A percentile compares a stretch with the other conserved stretches of the same genome.
Conservation (phyloP, 2,797 vertebrate species). For the Gymnopithys bicolor region DNA sequence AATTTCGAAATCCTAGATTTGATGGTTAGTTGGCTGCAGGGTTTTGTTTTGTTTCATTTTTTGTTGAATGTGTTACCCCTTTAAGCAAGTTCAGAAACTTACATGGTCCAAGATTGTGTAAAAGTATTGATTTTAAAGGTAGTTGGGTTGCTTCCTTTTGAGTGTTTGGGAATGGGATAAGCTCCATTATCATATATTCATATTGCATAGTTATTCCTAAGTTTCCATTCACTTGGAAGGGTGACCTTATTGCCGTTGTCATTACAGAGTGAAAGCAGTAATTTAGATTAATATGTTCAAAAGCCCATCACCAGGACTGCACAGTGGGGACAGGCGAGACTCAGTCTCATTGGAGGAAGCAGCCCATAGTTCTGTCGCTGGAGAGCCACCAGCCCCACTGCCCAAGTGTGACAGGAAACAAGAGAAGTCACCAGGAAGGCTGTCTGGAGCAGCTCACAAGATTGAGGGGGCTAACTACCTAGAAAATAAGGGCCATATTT, state of each 20-base stretch:
- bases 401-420: background rate
- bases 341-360: background rate
- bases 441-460: background rate
- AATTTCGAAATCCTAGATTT: background rate
- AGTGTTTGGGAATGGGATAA: background rate
- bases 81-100: background rate
- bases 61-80: background rate
- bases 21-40: background rate
- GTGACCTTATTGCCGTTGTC: background rate
- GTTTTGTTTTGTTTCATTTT: background rate
- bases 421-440: background rate
- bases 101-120: fast-evolving
- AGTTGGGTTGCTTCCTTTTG: background rate
- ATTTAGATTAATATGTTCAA: background rate
- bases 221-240: background rate
- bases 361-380: background rate
- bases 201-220: background rate
- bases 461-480: background rate
- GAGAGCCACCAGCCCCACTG: too few species aligned
- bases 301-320: background rate
- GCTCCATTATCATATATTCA: background rate
- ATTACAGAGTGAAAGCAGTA: background rate
- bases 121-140: background rate
- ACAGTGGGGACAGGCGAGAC: fast-evolving
- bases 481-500: background rate